These are phyloP conservation scores for Saimiri boliviensis DNA, from an alignment of 2,113 vertebrate species.

Conservation along the genomic window DNA sequence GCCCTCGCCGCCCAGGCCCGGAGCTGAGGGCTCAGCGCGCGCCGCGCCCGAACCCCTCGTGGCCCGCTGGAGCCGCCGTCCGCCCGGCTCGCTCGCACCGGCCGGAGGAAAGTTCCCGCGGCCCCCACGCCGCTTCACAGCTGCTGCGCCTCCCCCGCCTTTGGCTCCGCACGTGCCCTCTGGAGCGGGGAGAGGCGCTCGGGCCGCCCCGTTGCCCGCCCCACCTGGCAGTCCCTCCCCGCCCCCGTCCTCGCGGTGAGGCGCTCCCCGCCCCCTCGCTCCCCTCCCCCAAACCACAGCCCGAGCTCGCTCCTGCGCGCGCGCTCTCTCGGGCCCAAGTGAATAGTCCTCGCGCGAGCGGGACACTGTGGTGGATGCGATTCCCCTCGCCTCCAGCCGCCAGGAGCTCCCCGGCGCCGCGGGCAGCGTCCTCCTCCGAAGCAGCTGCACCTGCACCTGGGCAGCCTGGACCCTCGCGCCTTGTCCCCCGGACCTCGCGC, in stretches of 20 bases:
- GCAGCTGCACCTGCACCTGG: conserved; percentile 59
- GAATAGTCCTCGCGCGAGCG: conserved; percentile 67
- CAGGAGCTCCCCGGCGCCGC: conserved; percentile 59
- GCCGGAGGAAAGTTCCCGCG: conserved; percentile 65
- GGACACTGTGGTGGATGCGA: conserved; percentile 76
- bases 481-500: conserved; percentile 51
- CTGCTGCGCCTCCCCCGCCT: not conserved
- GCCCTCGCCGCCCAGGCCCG: not conserved
- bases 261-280: not conserved
- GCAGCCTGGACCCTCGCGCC: conserved; percentile 71
- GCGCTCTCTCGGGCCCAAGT: conserved; percentile 66
- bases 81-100: not conserved
- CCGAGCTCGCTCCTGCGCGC: conserved; percentile 66
- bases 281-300: conserved; percentile 56
- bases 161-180: not conserved
- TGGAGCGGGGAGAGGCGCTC: not conserved
- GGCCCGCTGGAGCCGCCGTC: not conserved
- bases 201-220: not conserved
- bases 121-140: not conserved
- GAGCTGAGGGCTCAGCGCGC: conserved; percentile 39
- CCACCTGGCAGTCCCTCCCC: not conserved
- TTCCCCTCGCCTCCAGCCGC: conserved; percentile 46
- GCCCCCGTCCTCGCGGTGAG: not conserved
- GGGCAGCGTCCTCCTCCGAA: conserved; percentile 50
- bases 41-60: not conserved